phyloP scores from a whole-genome alignment of 2,888 invertebrate genomes.

The Morpho achilles region DNA sequence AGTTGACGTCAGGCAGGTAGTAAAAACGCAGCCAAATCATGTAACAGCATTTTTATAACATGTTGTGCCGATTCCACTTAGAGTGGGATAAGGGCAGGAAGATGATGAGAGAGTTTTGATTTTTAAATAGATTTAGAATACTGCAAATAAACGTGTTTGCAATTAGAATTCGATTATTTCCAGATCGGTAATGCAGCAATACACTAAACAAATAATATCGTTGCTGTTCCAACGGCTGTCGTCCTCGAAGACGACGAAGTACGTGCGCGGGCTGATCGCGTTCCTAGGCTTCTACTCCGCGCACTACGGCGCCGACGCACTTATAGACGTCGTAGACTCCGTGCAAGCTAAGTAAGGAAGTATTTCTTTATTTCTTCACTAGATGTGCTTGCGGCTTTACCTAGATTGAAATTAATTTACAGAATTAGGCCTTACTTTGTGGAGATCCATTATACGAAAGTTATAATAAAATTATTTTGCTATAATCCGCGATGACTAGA shows the following conservation, averaged over 20 bases:
- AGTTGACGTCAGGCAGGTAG: no score
- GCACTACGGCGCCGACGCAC: slow-evolving; percentile 85
- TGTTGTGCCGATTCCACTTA: no score
- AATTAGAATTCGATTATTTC: slow-evolving; percentile 7
- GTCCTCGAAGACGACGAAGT: slow-evolving; percentile 96
- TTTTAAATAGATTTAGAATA: no score
- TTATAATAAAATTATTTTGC: background rate
- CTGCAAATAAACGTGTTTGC: no score
- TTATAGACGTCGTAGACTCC: slow-evolving; percentile 89
- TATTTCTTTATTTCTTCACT: background rate
- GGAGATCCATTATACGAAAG: background rate
- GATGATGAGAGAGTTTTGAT: no score
- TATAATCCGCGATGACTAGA: no score
- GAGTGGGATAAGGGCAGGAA: no score
- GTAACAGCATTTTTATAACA: no score
- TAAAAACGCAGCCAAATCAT: no score
- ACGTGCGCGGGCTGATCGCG: slow-evolving; percentile 92
- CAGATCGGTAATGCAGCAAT: slow-evolving; percentile 86
- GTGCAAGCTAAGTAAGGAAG: slow-evolving; percentile 89
- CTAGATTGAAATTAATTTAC: no score
- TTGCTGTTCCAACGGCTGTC: slow-evolving; percentile 96
- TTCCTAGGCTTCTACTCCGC: slow-evolving; percentile 94
- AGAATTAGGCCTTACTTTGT: no score
- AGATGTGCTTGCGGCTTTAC: background rate
- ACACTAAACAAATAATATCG: slow-evolving; percentile 92